Evolutionary conservation across 2,797 vertebrate genomes (phyloP), one percentile per base, ranked within the genome.

Genomic region (Hipposideros larvatus): DNA sequence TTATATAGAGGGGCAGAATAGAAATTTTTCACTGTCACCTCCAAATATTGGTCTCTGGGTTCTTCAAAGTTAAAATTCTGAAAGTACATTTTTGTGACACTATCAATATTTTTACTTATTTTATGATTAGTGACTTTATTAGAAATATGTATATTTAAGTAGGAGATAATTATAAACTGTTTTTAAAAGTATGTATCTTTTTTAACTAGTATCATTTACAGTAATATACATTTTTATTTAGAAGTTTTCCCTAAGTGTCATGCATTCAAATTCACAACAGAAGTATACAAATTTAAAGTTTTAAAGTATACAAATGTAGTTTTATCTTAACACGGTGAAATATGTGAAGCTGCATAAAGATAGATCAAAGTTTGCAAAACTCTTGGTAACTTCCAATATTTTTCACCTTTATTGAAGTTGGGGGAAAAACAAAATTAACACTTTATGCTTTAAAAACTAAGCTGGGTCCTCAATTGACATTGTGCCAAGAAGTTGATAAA

Each of bases 401-500:
- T 98, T 96, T 96, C 77, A 97, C 95, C 90, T 97, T 97, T 87
- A 90, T 5, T 96, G 92, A 98, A 97, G 78, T 48, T 95, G 85
- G 96, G 83, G 87, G 2, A 59, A 96, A 97, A 97, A 96, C 63
- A 92, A 97, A 97, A 98, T 98, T 98, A 98, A 93, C 96, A 97
- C 94, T 97, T 98, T 87, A 87, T 75, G 66, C 11, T 95, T 96
- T 95, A 95, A 97, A 61, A 97, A 96, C 82, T 87, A 96, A 97
- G 87, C 48, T 88, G 78, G 53, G 15, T 80, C 68, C 8, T 95
- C 31, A 95, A 65, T 93, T 98, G 92, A 97, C 86, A 94, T 78
- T 79, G 66, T 97, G 96, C 95, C 97, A 98, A 83, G 89, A 98
- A 98, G 95, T n/a, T 93, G 95, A 98, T 96, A 97, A 98, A 97